Conservation (phyloP, 2,113 vertebrate species). For the Theropithecus gelada region DNA sequence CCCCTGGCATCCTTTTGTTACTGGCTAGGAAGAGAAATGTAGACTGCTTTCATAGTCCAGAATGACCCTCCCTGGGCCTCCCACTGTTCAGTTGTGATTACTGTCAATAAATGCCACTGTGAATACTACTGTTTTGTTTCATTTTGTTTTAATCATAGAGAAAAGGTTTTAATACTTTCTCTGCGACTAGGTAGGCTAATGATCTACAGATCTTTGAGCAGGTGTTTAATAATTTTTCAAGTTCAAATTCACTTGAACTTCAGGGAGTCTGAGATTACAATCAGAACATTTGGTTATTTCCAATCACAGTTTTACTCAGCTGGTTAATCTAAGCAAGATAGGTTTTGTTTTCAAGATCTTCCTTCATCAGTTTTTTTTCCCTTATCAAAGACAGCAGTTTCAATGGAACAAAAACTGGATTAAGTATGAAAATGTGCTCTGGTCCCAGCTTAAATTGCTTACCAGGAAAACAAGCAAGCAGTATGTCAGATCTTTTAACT, state of each 20-base stretch:
- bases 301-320: conserved; percentile 42
- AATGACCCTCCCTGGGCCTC: background rate
- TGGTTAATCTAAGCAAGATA: background rate
- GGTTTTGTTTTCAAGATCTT: background rate
- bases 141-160: background rate
- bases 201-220: background rate
- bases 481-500: background rate
- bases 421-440: background rate
- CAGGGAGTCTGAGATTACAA: conserved; percentile 12
- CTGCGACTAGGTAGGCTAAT: background rate
- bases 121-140: background rate
- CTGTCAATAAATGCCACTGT: background rate
- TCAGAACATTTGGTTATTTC: conserved; percentile 33
- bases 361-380: background rate
- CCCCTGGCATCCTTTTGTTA: background rate
- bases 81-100: background rate
- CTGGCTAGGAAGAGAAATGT: background rate
- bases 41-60: background rate
- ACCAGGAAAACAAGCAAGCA: background rate
- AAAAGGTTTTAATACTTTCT: background rate
- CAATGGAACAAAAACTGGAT: background rate
- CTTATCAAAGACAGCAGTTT: background rate
- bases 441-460: background rate
- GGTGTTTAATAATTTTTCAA: conserved; percentile 33
- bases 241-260: conserved; percentile 24